Conservation (phyloP, 2,888 invertebrate genomes). For the Phragmatobia fuliginosa region DNA sequence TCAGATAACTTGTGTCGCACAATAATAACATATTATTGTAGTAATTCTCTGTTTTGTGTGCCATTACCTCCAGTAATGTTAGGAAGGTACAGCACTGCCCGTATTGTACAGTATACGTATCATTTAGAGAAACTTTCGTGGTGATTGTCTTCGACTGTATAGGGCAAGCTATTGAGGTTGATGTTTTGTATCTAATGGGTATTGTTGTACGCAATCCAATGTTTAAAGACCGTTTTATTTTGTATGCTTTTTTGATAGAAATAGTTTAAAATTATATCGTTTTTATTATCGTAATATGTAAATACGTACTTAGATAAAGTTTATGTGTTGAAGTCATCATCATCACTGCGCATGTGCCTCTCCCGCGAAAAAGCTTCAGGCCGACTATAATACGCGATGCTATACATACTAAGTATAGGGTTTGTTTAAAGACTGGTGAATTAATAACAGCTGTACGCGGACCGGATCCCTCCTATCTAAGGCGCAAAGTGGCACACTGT, state of each 20-base stretch:
- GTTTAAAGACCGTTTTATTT: background rate
- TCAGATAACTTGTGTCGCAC: constrained; percentile 79
- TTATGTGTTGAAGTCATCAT: no score
- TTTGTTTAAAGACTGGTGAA: no score
- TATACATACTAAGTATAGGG: no score
- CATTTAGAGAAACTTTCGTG: constrained; percentile 44
- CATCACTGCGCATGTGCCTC: no score
- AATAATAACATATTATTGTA: constrained; percentile 83
- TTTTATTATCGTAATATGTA: no score
- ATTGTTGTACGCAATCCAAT: background rate
- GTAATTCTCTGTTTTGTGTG: constrained; percentile 70
- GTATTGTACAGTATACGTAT: constrained; percentile 33
- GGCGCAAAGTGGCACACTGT: no score
- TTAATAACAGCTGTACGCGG: no score
- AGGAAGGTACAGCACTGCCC: constrained; percentile 39
- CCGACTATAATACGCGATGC: no score
- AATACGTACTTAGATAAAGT: no score
- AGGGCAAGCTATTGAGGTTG: constrained; percentile 5
- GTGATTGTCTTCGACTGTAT: constrained; percentile 16
- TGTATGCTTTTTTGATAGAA: background rate
- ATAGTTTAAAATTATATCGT: background rate
- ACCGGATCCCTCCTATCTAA: no score
- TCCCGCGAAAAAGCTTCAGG: no score
- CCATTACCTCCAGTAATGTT: constrained; percentile 60
- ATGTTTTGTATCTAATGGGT: constrained; percentile 18